These are phyloP conservation scores for Drosophila mulleri DNA, from an alignment of 2,888 invertebrate genomes.

Conservation along the genomic window DNA sequence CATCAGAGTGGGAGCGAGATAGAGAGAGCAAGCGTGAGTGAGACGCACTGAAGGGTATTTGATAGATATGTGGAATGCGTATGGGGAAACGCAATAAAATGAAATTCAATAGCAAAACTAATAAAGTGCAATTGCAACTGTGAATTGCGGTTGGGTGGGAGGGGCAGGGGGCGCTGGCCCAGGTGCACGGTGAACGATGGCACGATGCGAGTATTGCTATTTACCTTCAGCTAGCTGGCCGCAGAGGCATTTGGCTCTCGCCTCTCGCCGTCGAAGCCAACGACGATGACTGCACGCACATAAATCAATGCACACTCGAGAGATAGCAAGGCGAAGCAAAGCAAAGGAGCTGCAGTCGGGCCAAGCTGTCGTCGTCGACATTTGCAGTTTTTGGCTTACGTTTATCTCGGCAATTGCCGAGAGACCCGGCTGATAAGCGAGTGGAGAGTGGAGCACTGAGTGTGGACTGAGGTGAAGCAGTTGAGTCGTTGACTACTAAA, in stretches of 20 bases:
- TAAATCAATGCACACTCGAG: constrained; percentile 81
- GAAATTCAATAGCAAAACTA: constrained; percentile 80
- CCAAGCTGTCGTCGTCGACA: constrained; percentile 27
- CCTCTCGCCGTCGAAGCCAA: too few relatives aligned
- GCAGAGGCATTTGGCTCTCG: background rate
- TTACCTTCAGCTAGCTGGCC: constrained; percentile 45
- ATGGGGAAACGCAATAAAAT: constrained; percentile 61
- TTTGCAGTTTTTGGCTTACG: constrained; percentile 54
- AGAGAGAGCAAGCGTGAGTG: background rate
- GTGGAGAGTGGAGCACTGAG: background rate
- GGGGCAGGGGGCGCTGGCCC: background rate
- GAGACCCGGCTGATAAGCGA: constrained; percentile 47
- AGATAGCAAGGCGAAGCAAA: constrained; percentile 40
- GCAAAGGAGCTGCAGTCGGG: constrained; percentile 6
- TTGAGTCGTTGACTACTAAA: constrained; percentile 61
- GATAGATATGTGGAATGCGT: constrained; percentile 42
- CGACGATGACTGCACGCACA: constrained; percentile 46
- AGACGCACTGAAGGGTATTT: constrained; percentile 29
- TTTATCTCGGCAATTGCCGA: constrained; percentile 42
- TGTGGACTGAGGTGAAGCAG: constrained; percentile 8
- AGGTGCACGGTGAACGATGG: constrained; percentile 9
- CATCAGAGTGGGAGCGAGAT: background rate
- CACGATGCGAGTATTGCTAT: constrained; percentile 43
- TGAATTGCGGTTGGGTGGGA: constrained; percentile 6
- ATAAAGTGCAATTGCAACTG: constrained; percentile 71